Conservation (phyloP, 2,888 invertebrate species). For the Pandemis corylana region DNA sequence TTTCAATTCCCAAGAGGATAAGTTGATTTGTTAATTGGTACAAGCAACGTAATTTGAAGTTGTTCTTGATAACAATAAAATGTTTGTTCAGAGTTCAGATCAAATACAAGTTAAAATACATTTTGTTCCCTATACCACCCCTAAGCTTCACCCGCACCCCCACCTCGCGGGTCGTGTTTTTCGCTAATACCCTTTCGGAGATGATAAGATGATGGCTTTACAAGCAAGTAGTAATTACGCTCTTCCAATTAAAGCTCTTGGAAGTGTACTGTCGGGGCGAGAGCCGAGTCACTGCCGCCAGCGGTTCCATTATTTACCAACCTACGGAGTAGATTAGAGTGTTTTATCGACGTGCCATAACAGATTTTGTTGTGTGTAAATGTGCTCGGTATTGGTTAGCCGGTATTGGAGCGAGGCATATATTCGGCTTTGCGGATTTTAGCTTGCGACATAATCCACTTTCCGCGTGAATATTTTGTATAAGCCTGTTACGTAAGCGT, state of each 20-base stretch:
- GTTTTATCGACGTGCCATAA: slow-evolving; percentile 36
- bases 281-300: slow-evolving; percentile 61
- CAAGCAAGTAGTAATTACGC: slow-evolving; percentile 82
- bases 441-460: slow-evolving; percentile 41
- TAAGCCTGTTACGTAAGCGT: slow-evolving; percentile 37
- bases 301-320: slow-evolving; percentile 32
- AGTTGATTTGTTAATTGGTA: not conserved
- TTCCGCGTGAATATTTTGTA: slow-evolving; percentile 40
- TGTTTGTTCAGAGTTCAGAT: slow-evolving; percentile 4
- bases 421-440: slow-evolving; percentile 42
- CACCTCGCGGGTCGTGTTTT: slow-evolving; percentile 69
- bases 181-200: slow-evolving; percentile 80
- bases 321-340: slow-evolving; percentile 31
- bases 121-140: slow-evolving; percentile 16
- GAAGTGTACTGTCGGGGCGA: slow-evolving; percentile 50
- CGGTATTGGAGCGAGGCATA: slow-evolving; percentile 33
- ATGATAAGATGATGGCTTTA: slow-evolving; percentile 83
- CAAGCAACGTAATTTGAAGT: not conserved
- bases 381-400: slow-evolving; percentile 32
- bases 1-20: not conserved
- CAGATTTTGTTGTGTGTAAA: slow-evolving; percentile 39
- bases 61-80: not conserved
- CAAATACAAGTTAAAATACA: not conserved
- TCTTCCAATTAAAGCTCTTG: slow-evolving; percentile 75
- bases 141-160: slow-evolving; percentile 49